These are phyloP conservation scores for Metalampra italica DNA, from an alignment of 2,888 invertebrate genomes.

Conservation along the genomic window DNA sequence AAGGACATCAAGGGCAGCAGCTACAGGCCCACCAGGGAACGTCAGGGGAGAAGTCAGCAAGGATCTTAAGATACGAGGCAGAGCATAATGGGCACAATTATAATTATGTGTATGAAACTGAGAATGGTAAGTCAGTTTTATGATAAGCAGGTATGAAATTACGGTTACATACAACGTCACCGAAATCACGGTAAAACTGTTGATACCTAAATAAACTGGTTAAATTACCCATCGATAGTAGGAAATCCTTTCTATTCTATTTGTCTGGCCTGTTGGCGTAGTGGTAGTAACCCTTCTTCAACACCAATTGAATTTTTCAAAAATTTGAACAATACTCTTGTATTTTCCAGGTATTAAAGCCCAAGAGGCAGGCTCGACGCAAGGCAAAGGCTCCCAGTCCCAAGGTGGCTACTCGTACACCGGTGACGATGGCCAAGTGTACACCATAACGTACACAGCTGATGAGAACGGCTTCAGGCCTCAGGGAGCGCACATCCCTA, in stretches of 20 bases:
- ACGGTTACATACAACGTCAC: neutral
- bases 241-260: no score
- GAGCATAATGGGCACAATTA: slow-evolving; percentile 55
- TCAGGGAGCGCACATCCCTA: slow-evolving; percentile 76
- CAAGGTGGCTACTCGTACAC: slow-evolving; percentile 78
- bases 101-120: slow-evolving; percentile 78
- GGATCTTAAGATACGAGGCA: slow-evolving; percentile 42
- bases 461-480: slow-evolving; percentile 79
- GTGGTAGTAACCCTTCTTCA: no score
- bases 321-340: no score
- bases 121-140: slow-evolving; percentile 70
- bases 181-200: no score
- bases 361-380: slow-evolving; percentile 60
- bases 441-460: slow-evolving; percentile 75
- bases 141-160: neutral
- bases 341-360: slow-evolving; percentile 73
- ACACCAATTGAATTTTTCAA: no score
- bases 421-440: slow-evolving; percentile 76
- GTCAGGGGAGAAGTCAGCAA: slow-evolving; percentile 27
- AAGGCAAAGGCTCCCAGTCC: slow-evolving; percentile 51
- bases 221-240: no score
- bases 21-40: neutral
- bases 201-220: no score
- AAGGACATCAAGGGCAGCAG: slow-evolving; percentile 14
- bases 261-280: no score